A percentile compares a stretch with the other conserved stretches of the same genome.
phyloP scores from a whole-genome alignment of 2,113 vertebrate genomes.

The Sander vitreus region DNA sequence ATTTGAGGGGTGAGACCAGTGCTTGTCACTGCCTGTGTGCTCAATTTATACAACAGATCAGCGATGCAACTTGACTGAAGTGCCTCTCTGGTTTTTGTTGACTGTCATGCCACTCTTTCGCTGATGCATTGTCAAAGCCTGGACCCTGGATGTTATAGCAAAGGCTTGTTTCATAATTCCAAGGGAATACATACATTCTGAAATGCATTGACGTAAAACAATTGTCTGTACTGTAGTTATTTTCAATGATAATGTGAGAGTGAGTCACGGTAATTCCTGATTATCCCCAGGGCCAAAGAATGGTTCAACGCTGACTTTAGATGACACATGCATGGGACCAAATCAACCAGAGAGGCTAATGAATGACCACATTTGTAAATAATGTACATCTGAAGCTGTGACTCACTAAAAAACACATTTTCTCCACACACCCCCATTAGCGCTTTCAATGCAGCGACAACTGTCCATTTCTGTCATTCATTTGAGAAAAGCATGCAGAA shows the following conservation, averaged over 20 bases:
- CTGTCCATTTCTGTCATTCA: conserved; percentile 32
- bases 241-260: conserved; percentile 33
- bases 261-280: conserved; percentile 61
- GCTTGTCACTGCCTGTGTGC: conserved; percentile 70
- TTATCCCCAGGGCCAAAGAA: conserved; percentile 32
- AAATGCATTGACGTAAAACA: conserved; percentile 36
- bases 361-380: conserved; percentile 45
- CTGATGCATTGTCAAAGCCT: conserved; percentile 38
- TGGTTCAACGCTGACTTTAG: conserved; percentile 37
- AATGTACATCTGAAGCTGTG: conserved; percentile 27
- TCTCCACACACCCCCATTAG: background rate
- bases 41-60: conserved; percentile 53
- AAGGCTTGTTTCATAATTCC: conserved; percentile 28
- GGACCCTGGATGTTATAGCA: conserved; percentile 7
- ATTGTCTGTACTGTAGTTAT: conserved; percentile 44
- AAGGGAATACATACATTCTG: background rate
- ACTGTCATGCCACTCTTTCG: conserved; percentile 34
- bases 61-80: conserved; percentile 67
- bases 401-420: background rate
- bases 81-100: conserved; percentile 47
- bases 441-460: background rate
- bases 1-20: conserved; percentile 64
- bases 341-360: conserved; percentile 55
- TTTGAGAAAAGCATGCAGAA: conserved; percentile 2
- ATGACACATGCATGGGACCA: conserved; percentile 52